Evolutionary conservation across 2,888 invertebrate species (phyloP).

Genomic region (Onthophagus sagittarius): DNA sequence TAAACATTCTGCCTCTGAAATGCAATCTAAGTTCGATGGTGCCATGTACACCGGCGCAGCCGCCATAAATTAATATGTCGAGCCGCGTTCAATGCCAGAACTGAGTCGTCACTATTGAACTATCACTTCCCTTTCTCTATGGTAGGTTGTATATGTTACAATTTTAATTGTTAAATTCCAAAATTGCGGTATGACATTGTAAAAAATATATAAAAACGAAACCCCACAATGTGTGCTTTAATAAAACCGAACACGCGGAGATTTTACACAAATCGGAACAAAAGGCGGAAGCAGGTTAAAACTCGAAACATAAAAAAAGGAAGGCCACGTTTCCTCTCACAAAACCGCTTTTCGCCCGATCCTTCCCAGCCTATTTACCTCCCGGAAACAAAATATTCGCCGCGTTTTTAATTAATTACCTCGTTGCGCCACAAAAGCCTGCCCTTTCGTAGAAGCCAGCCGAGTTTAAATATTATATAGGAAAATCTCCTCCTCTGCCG

Average conservation of each 20-base stretch:
- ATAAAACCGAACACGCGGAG: neutral
- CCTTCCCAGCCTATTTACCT: neutral
- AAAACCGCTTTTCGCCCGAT: neutral
- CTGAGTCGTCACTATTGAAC: neutral
- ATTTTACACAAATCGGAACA: neutral
- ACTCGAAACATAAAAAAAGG: neutral
- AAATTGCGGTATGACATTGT: no score
- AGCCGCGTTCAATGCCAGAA: conserved; percentile 7
- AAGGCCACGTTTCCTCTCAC: neutral
- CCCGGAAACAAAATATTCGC: neutral
- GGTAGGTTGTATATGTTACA: neutral
- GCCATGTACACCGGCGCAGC: conserved; percentile 20
- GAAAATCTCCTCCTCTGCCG: neutral
- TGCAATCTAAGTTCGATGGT: conserved; percentile 23
- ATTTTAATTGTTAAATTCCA: neutral
- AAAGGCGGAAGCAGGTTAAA: neutral
- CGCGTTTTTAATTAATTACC: neutral
- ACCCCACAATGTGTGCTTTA: neutral
- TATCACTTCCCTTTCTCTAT: neutral
- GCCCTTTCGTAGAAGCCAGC: neutral
- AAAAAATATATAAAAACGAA: neutral
- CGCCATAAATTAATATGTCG: conserved; percentile 17
- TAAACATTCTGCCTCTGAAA: conserved; percentile 26
- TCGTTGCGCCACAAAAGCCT: neutral
- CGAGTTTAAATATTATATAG: neutral